Conservation (phyloP, 2,113 vertebrate species). For the Clarias batrachus region DNA sequence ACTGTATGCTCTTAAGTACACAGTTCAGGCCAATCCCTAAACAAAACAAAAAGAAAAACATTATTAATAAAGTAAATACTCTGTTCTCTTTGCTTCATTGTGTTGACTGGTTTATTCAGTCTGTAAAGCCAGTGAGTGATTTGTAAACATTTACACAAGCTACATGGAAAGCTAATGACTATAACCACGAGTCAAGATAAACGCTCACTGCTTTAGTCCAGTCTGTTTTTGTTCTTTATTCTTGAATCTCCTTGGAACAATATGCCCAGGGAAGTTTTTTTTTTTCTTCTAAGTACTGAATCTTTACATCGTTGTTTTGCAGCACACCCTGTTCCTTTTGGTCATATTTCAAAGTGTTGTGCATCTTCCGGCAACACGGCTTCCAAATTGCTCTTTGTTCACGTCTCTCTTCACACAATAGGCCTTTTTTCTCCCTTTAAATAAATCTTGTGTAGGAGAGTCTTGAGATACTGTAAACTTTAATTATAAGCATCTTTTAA, state of each 20-base stretch:
- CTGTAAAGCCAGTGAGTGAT: not conserved
- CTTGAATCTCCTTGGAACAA: not conserved
- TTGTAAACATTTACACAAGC: not conserved
- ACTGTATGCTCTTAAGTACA: not conserved
- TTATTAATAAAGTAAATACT: not conserved
- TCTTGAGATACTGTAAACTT: not conserved
- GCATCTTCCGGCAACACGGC: not conserved
- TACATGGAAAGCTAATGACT: not conserved
- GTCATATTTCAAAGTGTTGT: slow-evolving; percentile 32
- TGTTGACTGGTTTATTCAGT: too few species aligned
- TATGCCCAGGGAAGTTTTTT: not conserved
- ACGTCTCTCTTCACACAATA: not conserved
- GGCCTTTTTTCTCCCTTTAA: not conserved
- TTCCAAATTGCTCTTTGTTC: not conserved
- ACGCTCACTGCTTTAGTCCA: not conserved
- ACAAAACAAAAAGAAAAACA: not conserved
- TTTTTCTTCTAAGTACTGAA: slow-evolving; percentile 42
- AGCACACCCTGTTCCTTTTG: slow-evolving; percentile 42
- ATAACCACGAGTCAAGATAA: not conserved
- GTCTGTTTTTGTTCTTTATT: slow-evolving; percentile 13
- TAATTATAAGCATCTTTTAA: not conserved
- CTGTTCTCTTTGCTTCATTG: not conserved
- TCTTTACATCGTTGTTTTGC: slow-evolving; percentile 36
- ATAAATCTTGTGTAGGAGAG: not conserved
- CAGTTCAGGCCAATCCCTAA: not conserved